Evolutionary conservation across 1,140 invertebrate genomes (phyloP).

Genomic region (Linepithema humile): DNA sequence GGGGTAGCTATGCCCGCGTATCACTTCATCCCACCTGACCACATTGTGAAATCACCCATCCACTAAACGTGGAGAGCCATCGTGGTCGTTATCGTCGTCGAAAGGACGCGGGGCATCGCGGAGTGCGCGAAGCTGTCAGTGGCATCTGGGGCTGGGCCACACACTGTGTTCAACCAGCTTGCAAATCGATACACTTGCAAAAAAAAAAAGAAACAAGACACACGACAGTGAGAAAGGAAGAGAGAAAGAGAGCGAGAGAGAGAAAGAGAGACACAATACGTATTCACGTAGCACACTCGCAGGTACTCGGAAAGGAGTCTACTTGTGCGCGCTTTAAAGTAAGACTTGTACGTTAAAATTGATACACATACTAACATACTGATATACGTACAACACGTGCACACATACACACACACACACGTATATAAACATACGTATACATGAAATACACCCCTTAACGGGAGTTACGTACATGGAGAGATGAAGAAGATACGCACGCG

Average conservation of each 20-base stretch:
- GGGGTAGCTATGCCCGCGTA: slow-evolving; percentile 94
- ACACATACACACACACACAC: slow-evolving; percentile 30
- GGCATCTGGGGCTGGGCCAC: slow-evolving; percentile 74
- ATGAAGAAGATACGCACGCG: slow-evolving; percentile 71
- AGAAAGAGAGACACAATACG: slow-evolving; percentile 33
- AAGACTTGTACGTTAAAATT: slow-evolving; percentile 23
- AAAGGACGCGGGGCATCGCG: slow-evolving; percentile 72
- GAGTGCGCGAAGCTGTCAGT: slow-evolving; percentile 71
- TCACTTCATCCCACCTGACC: slow-evolving; percentile 95
- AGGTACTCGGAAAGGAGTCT: slow-evolving; percentile 30
- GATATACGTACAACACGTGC: not conserved
- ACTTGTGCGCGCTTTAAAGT: slow-evolving; percentile 49
- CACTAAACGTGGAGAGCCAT: slow-evolving; percentile 87
- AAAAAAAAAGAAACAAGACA: slow-evolving; percentile 44
- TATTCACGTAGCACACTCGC: slow-evolving; percentile 31
- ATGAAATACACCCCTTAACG: too few relatives aligned
- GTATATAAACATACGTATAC: too few relatives aligned
- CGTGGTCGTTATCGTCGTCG: slow-evolving; percentile 75
- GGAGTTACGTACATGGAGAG: slow-evolving; percentile 55
- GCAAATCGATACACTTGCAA: slow-evolving; percentile 69
- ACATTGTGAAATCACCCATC: slow-evolving; percentile 95
- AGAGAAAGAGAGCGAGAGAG: not conserved
- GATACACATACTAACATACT: not conserved
- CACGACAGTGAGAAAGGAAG: slow-evolving; percentile 26
- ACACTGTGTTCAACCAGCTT: slow-evolving; percentile 78